These are phyloP conservation scores for Ophion slaviceki DNA, from an alignment of 2,888 invertebrate species.

Conservation along the genomic window DNA sequence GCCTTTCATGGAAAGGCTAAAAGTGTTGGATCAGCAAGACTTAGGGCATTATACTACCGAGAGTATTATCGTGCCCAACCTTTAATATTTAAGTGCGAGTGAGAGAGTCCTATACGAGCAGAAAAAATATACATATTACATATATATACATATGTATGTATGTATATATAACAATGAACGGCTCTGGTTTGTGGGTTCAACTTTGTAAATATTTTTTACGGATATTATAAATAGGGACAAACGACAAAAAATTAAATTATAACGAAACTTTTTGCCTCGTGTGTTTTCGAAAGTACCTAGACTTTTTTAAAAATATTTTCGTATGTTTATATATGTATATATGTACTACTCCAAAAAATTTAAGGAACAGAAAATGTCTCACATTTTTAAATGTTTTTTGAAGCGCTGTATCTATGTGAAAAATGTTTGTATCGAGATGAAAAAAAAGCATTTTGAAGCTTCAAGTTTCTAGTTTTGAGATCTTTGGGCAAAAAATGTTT, in stretches of 20 bases:
- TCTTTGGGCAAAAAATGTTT: too few species aligned
- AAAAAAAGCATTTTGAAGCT: too few species aligned
- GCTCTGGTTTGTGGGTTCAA: constrained; percentile 83
- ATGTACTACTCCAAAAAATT: too few species aligned
- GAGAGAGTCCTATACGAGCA: constrained; percentile 79
- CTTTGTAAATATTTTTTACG: constrained; percentile 81
- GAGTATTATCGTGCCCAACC: constrained; percentile 84
- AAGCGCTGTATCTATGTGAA: too few species aligned
- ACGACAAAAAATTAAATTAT: constrained; percentile 51
- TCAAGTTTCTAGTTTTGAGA: too few species aligned
- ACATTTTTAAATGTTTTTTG: too few species aligned
- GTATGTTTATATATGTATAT: too few species aligned
- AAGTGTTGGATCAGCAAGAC: constrained; percentile 83
- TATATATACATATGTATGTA: too few species aligned
- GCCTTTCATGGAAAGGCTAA: constrained; percentile 80
- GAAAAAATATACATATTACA: constrained; percentile 53
- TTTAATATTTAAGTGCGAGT: constrained; percentile 83
- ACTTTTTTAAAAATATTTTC: too few species aligned
- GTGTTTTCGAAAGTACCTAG: too few species aligned
- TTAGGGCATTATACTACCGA: constrained; percentile 83
- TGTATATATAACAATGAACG: constrained; percentile 57
- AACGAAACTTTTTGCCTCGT: constrained; percentile 69
- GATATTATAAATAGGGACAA: constrained; percentile 27
- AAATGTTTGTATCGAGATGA: too few species aligned
- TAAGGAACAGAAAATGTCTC: too few species aligned